A percentile compares a stretch with the other conserved stretches of the same genome.
These are phyloP conservation scores for Protobothrops mucrosquamatus DNA, from an alignment of 2,113 vertebrate genomes.

Conservation along the genomic window DNA sequence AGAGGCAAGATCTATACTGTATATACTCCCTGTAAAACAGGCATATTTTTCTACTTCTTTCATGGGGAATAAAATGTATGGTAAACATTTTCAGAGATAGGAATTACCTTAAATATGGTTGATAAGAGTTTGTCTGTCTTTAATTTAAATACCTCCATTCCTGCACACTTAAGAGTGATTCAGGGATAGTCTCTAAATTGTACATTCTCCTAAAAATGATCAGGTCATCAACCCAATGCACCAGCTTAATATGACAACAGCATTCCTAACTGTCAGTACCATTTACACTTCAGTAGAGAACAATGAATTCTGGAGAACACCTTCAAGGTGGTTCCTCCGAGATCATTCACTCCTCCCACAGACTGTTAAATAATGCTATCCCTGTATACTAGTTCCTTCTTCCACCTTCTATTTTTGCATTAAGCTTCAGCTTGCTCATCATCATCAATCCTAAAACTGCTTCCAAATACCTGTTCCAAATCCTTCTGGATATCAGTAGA, in stretches of 20 bases:
- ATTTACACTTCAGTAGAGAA: not conserved
- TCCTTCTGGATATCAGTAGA: too few relatives aligned
- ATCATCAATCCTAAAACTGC: too few relatives aligned
- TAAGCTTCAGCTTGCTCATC: too few relatives aligned
- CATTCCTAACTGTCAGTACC: not conserved
- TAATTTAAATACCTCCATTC: not conserved
- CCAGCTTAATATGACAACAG: not conserved
- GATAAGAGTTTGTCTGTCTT: not conserved
- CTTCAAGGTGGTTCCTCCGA: not conserved
- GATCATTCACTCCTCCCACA: not conserved
- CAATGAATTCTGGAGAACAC: not conserved
- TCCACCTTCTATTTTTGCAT: too few relatives aligned
- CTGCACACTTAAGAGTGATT: not conserved
- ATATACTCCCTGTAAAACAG: not conserved
- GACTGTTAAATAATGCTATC: too few relatives aligned
- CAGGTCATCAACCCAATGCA: not conserved
- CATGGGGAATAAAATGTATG: not conserved
- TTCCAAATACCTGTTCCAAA: too few relatives aligned
- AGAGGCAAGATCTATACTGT: not conserved
- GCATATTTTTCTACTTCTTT: not conserved
- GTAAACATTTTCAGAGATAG: not conserved
- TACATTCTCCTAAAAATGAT: not conserved
- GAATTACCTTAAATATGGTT: not conserved
- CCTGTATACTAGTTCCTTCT: too few relatives aligned
- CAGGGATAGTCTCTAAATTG: not conserved